Conservation (phyloP, 2,888 invertebrate species). For the Liposcelis brunnea region DNA sequence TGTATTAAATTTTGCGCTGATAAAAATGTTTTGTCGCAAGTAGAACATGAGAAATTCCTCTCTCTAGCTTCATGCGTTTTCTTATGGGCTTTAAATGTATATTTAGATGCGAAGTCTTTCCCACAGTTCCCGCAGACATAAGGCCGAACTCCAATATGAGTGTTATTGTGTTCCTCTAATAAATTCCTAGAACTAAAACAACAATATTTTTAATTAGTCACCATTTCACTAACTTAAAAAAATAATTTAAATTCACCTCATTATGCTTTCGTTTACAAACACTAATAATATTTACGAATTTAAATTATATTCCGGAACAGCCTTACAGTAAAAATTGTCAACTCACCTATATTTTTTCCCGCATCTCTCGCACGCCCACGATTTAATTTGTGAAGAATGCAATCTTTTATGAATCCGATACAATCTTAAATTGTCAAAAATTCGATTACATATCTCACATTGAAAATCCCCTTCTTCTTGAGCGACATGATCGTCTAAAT, state of each 20-base stretch:
- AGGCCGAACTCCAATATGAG: slow-evolving; percentile 49
- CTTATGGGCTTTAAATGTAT: slow-evolving; percentile 55
- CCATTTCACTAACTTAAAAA: neutral
- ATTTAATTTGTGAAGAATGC: slow-evolving; percentile 41
- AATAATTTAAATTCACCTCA: neutral
- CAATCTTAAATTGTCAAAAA: slow-evolving; percentile 39
- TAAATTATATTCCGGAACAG: neutral
- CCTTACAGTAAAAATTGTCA: neutral
- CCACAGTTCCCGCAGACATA: slow-evolving; percentile 46
- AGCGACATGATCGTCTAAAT: slow-evolving; percentile 40
- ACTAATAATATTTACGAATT: neutral
- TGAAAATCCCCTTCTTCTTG: slow-evolving; percentile 44
- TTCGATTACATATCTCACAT: slow-evolving; percentile 43
- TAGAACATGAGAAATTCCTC: slow-evolving; percentile 45
- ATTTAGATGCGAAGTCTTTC: slow-evolving; percentile 63
- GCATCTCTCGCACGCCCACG: slow-evolving; percentile 46
- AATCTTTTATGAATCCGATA: slow-evolving; percentile 45
- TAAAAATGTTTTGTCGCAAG: slow-evolving; percentile 53
- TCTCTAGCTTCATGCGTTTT: slow-evolving; percentile 54
- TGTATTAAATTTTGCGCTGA: slow-evolving; percentile 59
- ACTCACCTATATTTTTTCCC: slow-evolving; percentile 42
- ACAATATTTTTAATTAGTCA: neutral
- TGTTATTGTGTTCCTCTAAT: slow-evolving; percentile 53
- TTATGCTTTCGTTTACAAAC: neutral
- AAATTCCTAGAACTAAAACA: slow-evolving; percentile 42